A percentile compares a stretch with the other conserved stretches of the same genome.
phyloP scores from a whole-genome alignment of 2,113 vertebrate species.

The Seriola quinqueradiata region DNA sequence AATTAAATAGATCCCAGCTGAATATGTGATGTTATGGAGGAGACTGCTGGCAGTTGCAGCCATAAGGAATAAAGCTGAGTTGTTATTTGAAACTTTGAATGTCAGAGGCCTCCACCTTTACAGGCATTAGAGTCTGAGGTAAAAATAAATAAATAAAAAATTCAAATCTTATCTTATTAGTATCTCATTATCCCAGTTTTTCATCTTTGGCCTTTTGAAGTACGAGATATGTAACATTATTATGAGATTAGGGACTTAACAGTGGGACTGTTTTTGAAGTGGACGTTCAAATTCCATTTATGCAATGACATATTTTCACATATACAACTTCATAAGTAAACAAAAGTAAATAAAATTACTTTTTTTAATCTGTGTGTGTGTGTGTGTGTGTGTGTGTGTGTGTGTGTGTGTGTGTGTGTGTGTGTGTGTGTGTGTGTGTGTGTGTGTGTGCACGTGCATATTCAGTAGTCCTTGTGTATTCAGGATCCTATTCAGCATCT shows the following conservation, averaged over 20 bases:
- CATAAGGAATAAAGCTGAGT: slow-evolving; percentile 20
- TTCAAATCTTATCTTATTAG: slow-evolving; percentile 9
- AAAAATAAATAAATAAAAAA: background rate
- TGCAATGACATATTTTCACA: background rate
- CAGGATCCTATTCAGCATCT: slow-evolving; percentile 17
- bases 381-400: background rate
- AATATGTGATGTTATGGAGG: background rate
- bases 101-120: slow-evolving; percentile 18
- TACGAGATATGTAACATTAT: slow-evolving; percentile 14
- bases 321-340: background rate
- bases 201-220: slow-evolving; percentile 28
- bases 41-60: background rate
- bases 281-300: background rate
- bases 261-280: background rate
- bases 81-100: slow-evolving; percentile 33
- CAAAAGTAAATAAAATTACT: background rate
- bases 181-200: background rate
- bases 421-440: background rate
- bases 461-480: background rate
- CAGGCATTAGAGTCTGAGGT: slow-evolving; percentile 6
- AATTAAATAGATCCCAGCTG: background rate
- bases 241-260: background rate
- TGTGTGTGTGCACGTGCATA: background rate
- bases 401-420: background rate
- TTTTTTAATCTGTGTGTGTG: background rate